Base-by-base conservation (phyloP, 2,888 invertebrate genomes). In the Embidobia sp. region DNA sequence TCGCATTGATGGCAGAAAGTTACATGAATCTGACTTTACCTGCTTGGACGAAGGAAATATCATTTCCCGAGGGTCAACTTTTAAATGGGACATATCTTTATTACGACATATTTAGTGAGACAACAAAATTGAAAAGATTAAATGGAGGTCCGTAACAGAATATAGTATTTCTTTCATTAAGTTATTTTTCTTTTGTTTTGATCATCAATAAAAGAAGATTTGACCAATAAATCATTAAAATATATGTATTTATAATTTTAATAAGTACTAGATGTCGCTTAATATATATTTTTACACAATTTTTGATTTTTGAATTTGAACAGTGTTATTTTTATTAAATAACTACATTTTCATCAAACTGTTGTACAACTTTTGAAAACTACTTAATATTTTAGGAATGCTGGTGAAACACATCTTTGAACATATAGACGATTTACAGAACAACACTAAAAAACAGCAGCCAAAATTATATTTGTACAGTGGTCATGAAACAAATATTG, bases 41-140 rank as follows among this genome's bases (percentile, higher is more conserved):
- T 4, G 90, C 90, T 83, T 92, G 92, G 92, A 91, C 92, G 1
- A 90, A 90, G 76, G 90, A 91, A 37, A 90, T 92, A 1, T 19
- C 22, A 29, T 87, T 87, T 55, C 86, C 88, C 0, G 88, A 91
- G 59, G 91, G 92, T 85, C 90, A 90, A 88, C 86, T 93, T n/a
- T 89, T 89, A 86, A 90, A 92, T 27, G 87, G 91, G 3, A 91
- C 91, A 0, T 85, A 90, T 67, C 78, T 92, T 70, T 91, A 92
- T 77, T 92, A 92, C 76, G 90, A 91, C 5, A 90, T 92, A 87
- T 91, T 91, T 90, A 91, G 91, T 80, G 91, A 91, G 73, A 91
- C 91, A 78, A 90, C 89, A 48, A 83, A 90, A 37, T 86, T 91
- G 61, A 88, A 90, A 79, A 91, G 90, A 85, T 89, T 92, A 0